phyloP scores from a whole-genome alignment of 1,140 invertebrate species.

The Parasteatoda tepidariorum region DNA sequence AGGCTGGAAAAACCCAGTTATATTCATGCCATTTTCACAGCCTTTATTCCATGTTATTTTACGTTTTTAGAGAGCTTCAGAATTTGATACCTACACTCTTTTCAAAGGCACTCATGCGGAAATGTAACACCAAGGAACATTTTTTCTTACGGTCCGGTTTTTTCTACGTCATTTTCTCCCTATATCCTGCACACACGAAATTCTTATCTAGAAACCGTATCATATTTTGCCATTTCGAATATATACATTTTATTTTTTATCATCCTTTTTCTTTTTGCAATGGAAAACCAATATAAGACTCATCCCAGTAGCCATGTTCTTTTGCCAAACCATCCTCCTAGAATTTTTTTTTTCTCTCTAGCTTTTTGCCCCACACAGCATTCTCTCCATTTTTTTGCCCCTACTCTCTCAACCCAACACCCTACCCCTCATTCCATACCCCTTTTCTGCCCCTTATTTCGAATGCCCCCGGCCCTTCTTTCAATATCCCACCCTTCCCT shows the following conservation, averaged over 20 bases:
- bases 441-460: conserved; percentile 46
- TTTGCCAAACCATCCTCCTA: conserved; percentile 14
- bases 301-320: conserved; percentile 55
- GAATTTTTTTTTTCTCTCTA: conserved; percentile 17
- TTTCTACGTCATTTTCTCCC: conserved; percentile 34
- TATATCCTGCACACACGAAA: conserved; percentile 34
- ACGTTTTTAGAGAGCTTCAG: background rate
- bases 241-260: conserved; percentile 47
- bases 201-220: conserved; percentile 59
- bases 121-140: conserved; percentile 15
- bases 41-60: background rate
- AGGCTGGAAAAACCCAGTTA: too few species aligned
- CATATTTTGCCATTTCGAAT: conserved; percentile 60
- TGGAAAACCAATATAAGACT: conserved; percentile 61
- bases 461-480: conserved; percentile 57
- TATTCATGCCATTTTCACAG: too few species aligned
- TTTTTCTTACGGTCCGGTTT: conserved; percentile 1
- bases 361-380: conserved; percentile 23
- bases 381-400: conserved; percentile 27
- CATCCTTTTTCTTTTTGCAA: conserved; percentile 23
- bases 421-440: background rate
- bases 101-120: background rate
- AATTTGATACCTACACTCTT: background rate
- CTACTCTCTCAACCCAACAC: background rate
- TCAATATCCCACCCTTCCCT: conserved; percentile 43